A percentile compares a stretch with the other conserved stretches of the same genome.
Evolutionary conservation across 2,113 vertebrate genomes (phyloP).

Genomic region (Candoia aspera): DNA sequence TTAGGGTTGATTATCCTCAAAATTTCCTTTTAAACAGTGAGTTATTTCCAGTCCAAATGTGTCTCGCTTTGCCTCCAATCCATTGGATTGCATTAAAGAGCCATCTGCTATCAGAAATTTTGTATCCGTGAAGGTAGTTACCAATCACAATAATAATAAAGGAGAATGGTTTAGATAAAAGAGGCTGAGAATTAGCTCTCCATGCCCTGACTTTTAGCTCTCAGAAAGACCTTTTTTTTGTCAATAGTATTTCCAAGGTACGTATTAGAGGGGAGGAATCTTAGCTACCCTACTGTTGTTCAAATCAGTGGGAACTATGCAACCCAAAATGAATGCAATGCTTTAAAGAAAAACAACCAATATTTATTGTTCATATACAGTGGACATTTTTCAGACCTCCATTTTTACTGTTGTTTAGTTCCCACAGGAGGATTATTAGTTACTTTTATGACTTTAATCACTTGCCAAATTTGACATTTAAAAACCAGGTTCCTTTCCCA

Average conservation of each 20-base stretch:
- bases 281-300: constrained; percentile 23
- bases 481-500: background rate
- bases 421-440: constrained; percentile 19
- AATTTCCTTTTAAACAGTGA: constrained; percentile 10
- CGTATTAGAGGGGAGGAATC: constrained; percentile 23
- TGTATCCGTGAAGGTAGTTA: constrained; percentile 30
- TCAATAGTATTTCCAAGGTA: constrained; percentile 33
- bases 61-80: constrained; percentile 17
- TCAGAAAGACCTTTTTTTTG: constrained; percentile 25
- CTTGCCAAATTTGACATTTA: constrained; percentile 30
- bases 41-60: constrained; percentile 25
- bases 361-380: constrained; percentile 18
- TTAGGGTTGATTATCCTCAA: background rate
- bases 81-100: constrained; percentile 31
- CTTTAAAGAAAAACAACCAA: constrained; percentile 21
- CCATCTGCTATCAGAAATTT: constrained; percentile 33
- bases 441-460: constrained; percentile 19
- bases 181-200: constrained; percentile 29
- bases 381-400: constrained; percentile 18
- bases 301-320: constrained; percentile 10
- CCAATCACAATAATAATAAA: constrained; percentile 35
- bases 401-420: constrained; percentile 15
- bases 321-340: constrained; percentile 12
- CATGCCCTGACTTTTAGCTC: constrained; percentile 34
- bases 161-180: constrained; percentile 30